Base-by-base conservation (phyloP, 2,888 invertebrate genomes). In the Tanypteryx hageni region DNA sequence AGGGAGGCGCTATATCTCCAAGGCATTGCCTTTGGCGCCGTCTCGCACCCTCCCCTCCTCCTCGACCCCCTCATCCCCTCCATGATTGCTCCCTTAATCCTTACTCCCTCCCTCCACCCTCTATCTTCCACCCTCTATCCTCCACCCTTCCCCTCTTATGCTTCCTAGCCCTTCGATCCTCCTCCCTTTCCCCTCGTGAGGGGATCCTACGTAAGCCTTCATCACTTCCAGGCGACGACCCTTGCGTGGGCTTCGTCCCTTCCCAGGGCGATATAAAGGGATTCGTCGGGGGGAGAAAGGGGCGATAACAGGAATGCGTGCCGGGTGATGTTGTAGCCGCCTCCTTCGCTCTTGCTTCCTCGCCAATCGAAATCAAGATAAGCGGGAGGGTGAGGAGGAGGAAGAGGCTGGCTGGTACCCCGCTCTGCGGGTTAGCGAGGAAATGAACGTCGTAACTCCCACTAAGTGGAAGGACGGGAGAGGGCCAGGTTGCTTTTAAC, bases 401-500 rank as follows among this genome's bases (percentile, higher is more conserved):
- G n/a, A n/a, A n/a, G n/a, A n/a, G n/a, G n/a, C n/a, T n/a, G n/a
- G n/a, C n/a, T n/a, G n/a, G n/a, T 44, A 44, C 44, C 44, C 27
- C 44, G 44, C 83, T 57, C 83, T 57, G 18, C 64, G 10, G 64
- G 64, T 61, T 61, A 64, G 89, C 61, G 64, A 89, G 89, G 44
- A 89, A 89, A 89, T 89, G 89, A 89, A 89, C 61, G 89, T 64
- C 89, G 89, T 89, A 89, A 89, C 64, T 89, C 64, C 7, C 11
- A 9, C 44, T 44, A 89, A 89, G 64, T 64, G 64, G 44, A 44
- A 16, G 31, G 31, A 8, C 4, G 61, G 27, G 59, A 27, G 9
- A 16, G 44, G 64, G 89, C 18, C 3, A 5, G 44, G 89, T 89
- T 64, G 64, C 18, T 89, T 76, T 89, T 89, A 89, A 89, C 64